Base-by-base conservation (phyloP, 2,888 invertebrate genomes). In the Chaetoderma sp. region DNA sequence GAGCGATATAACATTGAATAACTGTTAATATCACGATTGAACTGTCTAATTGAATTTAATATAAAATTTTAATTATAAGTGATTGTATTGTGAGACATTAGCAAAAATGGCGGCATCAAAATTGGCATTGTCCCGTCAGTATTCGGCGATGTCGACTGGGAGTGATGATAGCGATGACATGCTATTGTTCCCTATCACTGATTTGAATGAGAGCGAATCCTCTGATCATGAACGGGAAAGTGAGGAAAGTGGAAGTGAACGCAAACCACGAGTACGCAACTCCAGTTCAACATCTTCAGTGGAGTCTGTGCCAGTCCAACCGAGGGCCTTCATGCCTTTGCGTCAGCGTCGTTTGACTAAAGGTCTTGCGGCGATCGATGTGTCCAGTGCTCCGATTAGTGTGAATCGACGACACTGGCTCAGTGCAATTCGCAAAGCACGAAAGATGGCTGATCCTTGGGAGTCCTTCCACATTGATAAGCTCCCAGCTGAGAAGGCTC, bases 371-470 rank as follows among this genome's bases (percentile, higher is more conserved):
- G 18, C 47, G 1, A 28, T 49, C 5, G 49, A 60, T 8, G 30
- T 39, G 23, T 30, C n/a, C n/a, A 3, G 18, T 23, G 21, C 52
- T 23, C 13, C 39, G n/a, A 8, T 27, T 8, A 59, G 47, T 33
- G n/a, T 59, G 5, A 58, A 27, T 44, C 21, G 30, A 30, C 36
- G 39, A 30, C 77, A 78, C 56, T 85, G 85, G 85, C 54, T 78
- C 4, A 66, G 68, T 16, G 82, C 82, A n/a, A 76, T 80, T 28
- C 57, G 62, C 28, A 79, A 83, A 67, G 78, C 80, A 32, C 70
- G 80, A 69, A 71, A 74, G 60, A 63, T 86, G 75, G 76, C 79
- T 42, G 89, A 89, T 75, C 88, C 89, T 0, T 89, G 89, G 89
- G 84, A 86, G 66, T 80, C 85, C 64, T 88, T 87, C 73, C 86